Percentiles rank a stretch among this genome's conserved stretches.
Evolutionary conservation across 2,797 vertebrate species (phyloP).

Genomic region (Clarias pachynema): DNA sequence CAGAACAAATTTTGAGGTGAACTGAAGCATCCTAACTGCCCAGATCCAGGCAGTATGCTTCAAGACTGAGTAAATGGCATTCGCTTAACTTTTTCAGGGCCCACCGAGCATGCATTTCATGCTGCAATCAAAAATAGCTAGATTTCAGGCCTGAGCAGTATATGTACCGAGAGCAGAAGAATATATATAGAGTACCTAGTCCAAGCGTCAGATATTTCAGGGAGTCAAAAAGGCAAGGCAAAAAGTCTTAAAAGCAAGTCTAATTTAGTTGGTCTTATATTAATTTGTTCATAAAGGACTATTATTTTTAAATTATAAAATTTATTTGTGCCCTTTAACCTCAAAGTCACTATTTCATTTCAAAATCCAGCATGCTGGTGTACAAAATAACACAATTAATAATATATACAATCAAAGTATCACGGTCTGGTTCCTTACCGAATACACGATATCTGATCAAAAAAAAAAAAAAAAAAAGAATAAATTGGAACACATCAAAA

Average conservation of each 20-base stretch:
- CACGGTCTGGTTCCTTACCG: neutral
- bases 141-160: neutral
- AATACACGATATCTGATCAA: too few species aligned
- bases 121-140: constrained; percentile 7
- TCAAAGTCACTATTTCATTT: neutral
- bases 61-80: neutral
- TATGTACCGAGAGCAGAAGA: neutral
- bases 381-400: neutral
- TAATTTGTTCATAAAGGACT: neutral
- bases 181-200: neutral
- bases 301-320: neutral
- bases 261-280: neutral
- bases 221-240: neutral
- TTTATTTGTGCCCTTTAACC: neutral
- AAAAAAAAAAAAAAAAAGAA: neutral
- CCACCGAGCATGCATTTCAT: neutral
- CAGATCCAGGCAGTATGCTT: neutral
- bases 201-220: neutral
- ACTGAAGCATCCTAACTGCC: constrained; percentile 13
- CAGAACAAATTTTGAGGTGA: constrained; percentile 15
- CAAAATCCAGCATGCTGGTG: neutral
- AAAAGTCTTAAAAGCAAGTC: neutral
- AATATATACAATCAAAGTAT: neutral
- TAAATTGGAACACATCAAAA: neutral
- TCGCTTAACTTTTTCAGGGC: constrained; percentile 7